These are phyloP conservation scores for Puntigrus tetrazona DNA, from an alignment of 2,113 vertebrate species.

Conservation along the genomic window DNA sequence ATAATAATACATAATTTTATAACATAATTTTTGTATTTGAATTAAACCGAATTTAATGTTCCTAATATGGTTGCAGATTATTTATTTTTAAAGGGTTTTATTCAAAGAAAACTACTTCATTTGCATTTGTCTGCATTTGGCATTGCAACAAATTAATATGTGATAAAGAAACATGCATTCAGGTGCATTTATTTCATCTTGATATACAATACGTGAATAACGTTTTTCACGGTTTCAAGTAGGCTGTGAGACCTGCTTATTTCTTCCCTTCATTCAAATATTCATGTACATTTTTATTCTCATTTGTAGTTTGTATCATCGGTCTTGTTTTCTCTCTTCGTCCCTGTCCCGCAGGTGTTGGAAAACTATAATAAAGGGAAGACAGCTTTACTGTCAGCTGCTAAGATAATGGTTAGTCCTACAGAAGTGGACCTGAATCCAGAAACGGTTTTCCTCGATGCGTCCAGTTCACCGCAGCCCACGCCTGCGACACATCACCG, in stretches of 20 bases:
- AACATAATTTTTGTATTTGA: background rate
- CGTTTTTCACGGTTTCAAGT: background rate
- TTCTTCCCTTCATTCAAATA: background rate
- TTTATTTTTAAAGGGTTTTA: background rate
- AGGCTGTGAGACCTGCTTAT: constrained; percentile 9
- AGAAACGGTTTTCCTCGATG: constrained; percentile 86
- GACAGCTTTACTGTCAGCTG: constrained; percentile 93
- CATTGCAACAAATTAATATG: background rate
- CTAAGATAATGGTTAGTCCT: constrained; percentile 99
- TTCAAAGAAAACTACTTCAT: background rate
- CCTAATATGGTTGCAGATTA: background rate
- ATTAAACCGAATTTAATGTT: background rate
- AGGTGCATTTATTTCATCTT: background rate
- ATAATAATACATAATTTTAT: background rate
- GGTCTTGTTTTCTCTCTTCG: background rate
- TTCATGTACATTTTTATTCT: background rate
- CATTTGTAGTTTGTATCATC: background rate
- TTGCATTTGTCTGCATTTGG: background rate
- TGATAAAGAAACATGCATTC: background rate
- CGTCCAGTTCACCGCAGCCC: constrained; percentile 75
- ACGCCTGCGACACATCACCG: constrained; percentile 76
- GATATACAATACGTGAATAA: background rate
- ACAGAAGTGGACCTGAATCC: constrained; percentile 98
- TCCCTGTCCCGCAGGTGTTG: constrained; percentile 80
- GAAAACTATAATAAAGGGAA: constrained; percentile 99